phyloP scores from a whole-genome alignment of 2,797 vertebrate species.

The Halcyon smyrnensis region DNA sequence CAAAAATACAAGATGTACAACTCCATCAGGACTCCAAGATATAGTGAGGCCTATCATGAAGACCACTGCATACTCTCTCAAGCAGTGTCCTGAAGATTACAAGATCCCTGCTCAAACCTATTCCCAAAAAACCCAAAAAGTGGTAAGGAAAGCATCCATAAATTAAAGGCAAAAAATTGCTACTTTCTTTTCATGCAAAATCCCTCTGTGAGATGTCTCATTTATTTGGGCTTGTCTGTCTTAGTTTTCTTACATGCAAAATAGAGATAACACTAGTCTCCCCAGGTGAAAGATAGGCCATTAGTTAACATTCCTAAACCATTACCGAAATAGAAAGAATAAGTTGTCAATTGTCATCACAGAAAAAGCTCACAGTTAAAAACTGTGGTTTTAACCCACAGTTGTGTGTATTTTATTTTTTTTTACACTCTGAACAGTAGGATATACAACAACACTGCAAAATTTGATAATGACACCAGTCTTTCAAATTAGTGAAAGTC shows the following conservation, averaged over 20 bases:
- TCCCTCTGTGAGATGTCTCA: constrained; percentile 7
- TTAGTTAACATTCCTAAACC: constrained; percentile 12
- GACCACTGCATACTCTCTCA: background rate
- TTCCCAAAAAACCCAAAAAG: background rate
- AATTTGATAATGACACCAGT: background rate
- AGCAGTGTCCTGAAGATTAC: background rate
- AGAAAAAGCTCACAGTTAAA: background rate
- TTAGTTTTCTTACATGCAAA: constrained; percentile 20
- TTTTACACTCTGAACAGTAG: background rate
- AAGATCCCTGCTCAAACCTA: background rate
- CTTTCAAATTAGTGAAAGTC: background rate
- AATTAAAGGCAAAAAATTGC: background rate
- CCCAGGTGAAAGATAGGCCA: background rate
- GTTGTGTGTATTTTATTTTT: background rate
- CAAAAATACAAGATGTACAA: background rate
- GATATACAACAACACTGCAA: background rate
- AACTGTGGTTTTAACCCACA: background rate
- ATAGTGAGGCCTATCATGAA: background rate
- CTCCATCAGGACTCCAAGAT: background rate
- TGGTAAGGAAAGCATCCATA: background rate
- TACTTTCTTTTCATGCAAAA: background rate
- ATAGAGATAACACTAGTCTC: background rate
- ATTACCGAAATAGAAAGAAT: background rate
- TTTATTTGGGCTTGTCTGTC: constrained; percentile 13
- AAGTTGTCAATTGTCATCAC: background rate